Conservation (phyloP, 2,113 vertebrate species). For the Sinosuthora webbiana region DNA sequence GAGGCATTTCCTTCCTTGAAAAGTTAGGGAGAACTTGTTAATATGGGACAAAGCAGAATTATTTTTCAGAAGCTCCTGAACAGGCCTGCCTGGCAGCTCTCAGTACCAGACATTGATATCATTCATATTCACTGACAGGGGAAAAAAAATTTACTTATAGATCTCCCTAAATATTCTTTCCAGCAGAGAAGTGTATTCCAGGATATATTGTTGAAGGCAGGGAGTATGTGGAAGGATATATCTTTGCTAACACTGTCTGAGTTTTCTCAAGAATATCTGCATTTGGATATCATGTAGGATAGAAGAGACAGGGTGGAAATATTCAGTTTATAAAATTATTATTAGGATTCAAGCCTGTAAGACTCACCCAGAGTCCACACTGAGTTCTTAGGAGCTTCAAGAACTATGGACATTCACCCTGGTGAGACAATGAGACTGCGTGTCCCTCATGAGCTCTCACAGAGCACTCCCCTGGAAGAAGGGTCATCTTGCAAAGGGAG, state of each 20-base stretch:
- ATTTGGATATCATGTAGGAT: background rate
- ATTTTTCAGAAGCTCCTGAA: background rate
- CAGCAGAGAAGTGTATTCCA: background rate
- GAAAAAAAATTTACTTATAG: background rate
- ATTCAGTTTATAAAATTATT: background rate
- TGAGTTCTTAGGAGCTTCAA: background rate
- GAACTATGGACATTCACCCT: background rate
- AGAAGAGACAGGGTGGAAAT: background rate
- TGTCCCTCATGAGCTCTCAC: background rate
- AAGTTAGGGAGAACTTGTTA: background rate
- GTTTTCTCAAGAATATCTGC: background rate
- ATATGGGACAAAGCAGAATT: background rate
- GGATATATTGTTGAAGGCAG: background rate
- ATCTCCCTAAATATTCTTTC: background rate
- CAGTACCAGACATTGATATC: background rate
- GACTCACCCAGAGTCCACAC: background rate
- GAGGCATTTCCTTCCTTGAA: background rate
- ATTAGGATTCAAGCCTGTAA: background rate
- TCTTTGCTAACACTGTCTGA: background rate
- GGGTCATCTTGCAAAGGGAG: background rate
- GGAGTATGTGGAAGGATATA: background rate
- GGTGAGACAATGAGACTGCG: fast-evolving
- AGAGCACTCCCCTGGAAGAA: background rate
- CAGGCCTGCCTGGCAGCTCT: background rate
- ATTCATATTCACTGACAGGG: background rate